These are phyloP conservation scores for Cebidichthys violaceus DNA, from an alignment of 2,113 vertebrate species.

Conservation along the genomic window DNA sequence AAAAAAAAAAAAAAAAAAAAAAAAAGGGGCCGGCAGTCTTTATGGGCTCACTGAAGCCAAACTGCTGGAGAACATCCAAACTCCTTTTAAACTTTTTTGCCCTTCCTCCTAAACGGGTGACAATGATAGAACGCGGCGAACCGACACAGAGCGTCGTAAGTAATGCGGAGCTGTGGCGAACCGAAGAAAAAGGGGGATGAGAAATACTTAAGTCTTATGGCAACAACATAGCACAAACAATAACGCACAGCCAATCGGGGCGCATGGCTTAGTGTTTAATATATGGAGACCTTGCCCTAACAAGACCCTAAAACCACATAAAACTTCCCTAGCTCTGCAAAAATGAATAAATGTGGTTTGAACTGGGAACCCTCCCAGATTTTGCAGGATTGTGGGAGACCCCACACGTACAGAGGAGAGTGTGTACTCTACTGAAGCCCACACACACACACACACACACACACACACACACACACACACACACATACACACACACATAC, in stretches of 20 bases:
- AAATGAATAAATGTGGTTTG: slow-evolving; percentile 44
- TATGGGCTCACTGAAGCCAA: slow-evolving; percentile 20
- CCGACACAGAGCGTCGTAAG: slow-evolving; percentile 18
- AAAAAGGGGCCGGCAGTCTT: slow-evolving; percentile 57
- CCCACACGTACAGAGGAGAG: too few species aligned
- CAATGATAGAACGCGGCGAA: slow-evolving; percentile 54
- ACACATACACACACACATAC: too few species aligned
- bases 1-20: too few species aligned
- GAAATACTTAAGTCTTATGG: slow-evolving; percentile 52
- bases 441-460: too few species aligned
- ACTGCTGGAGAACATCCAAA: slow-evolving; percentile 62
- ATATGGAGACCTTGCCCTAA: slow-evolving; percentile 22
- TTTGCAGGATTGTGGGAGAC: slow-evolving; percentile 45
- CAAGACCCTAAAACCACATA: slow-evolving; percentile 37
- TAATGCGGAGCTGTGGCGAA: slow-evolving; percentile 31
- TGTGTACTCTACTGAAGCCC: slow-evolving; percentile 6
- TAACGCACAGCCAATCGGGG: not conserved
- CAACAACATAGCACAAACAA: slow-evolving; percentile 47
- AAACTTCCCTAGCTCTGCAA: not conserved
- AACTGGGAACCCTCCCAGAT: slow-evolving; percentile 8
- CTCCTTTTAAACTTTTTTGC: slow-evolving; percentile 34
- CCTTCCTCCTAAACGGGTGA: slow-evolving; percentile 51
- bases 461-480: too few species aligned
- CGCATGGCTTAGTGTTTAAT: slow-evolving; percentile 14
- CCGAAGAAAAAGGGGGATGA: slow-evolving; percentile 28